Base-by-base conservation (phyloP, 92 coral and sea anemone genomes). In the Bergia puertoricense region DNA sequence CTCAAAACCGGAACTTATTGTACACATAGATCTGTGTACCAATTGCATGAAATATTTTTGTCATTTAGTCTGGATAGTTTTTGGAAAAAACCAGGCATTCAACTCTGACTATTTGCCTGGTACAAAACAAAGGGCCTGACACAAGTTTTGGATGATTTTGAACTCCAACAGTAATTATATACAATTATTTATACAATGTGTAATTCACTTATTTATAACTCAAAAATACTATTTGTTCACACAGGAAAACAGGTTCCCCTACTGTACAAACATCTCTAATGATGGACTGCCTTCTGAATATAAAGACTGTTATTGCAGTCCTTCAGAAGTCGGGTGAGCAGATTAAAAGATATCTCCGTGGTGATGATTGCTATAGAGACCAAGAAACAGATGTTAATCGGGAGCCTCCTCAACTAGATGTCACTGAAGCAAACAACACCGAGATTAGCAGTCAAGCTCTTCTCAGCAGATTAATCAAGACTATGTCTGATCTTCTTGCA, bases 241-340 rank as follows among this genome's bases (percentile, higher is more conserved):
- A 40, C 50, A 86, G 89, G 74, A 43, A 56, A 41, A 88, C 82
- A 11, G 74, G 86, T 48, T 87, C 93, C 14, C 91, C 93, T 37
- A 78, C 86, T 43, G 36, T 85, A 56, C 91, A 85, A 36, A 91
- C 93, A 4, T 86, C 93, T 46, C 43, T 86, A 79, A 91, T 91
- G 93, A 77, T 88, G 89, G 93, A 91, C 82, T 91, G 93, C 51
- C 87, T 91, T 85, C 86, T 88, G 36, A 88, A 89, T 42, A 88
- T 91, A 50, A 91, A 91, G 85, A 89, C 89, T 37, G 50, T 77
- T 43, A 88, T 91, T 72, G 79, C 86, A 14, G 93, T 91, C 7
- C 68, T 91, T 36, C 93, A 91, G 82, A 91, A 85, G 73, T 88
- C 85, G 8, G 79, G 69, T 54, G 74, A 76, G 30, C 38, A 56